Evolutionary conservation across 2,888 invertebrate species (phyloP), one percentile per base, ranked within the genome.

Genomic region (Nysson spinosus): DNA sequence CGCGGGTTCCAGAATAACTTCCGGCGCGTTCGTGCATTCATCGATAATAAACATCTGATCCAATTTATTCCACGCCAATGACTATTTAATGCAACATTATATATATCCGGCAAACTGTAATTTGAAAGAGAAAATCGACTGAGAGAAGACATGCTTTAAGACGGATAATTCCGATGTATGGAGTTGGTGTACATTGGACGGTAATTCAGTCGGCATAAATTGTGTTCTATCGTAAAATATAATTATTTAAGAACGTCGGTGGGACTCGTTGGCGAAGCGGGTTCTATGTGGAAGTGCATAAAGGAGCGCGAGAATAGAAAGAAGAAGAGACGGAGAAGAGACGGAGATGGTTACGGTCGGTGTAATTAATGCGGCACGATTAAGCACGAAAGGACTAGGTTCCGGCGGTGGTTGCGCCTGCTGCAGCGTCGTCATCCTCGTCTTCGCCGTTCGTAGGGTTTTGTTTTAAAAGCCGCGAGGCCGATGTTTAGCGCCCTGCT

Each of bases 331-430:
- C 30, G 35, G 34, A 44, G 46, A 56, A 47, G 32, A 68, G 52
- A 64, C 28, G 63, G 46, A 37, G 34, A 17, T 42, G 44, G 35
- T 75, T 80, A 80, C 81, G 80, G 83, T 82, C 78, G 81, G 73
- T 77, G 82, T 86, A 86, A 86, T 86, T 86, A 86, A 86, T 86
- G 85, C 83, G 77, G 80, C 76, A 75, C 85, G 85, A 85, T 85
- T 86, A 85, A 84, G 80, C 73, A 76, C 72, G 75, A 79, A 82
- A 82, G 81, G 82, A 78, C 77, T 77, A 77, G 78, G 79, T 83
- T 81, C 79, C 79, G 80, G 74, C 78, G 77, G 80, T 79, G 81
- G 35, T 4, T 30, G 11, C 11, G 30, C 30, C 11, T 30, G 30
- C 12, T n/a, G n/a, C 11, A 30, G n/a, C n/a, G 30, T 30, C 7